phyloP scores from a whole-genome alignment of 92 coral and sea anemone genomes.

The Anthopleura xanthogrammica region DNA sequence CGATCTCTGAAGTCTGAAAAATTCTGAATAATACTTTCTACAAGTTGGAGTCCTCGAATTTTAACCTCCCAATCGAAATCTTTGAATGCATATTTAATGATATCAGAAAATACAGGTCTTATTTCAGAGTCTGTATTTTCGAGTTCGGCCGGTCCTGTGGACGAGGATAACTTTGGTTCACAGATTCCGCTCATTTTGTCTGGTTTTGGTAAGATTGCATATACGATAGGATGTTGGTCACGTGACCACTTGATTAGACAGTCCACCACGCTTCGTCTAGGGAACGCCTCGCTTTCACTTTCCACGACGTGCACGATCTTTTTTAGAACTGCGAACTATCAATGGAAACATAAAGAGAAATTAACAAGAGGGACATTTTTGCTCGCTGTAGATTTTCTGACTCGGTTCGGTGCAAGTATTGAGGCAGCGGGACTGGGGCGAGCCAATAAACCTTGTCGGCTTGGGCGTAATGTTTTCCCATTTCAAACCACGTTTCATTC shows the following conservation, averaged over 20 bases:
- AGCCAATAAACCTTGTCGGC: too few relatives aligned
- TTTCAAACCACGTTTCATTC: too few relatives aligned
- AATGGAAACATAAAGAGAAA: neutral
- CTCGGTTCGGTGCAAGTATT: too few relatives aligned
- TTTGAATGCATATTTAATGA: constrained; percentile 32
- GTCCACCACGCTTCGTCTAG: constrained; percentile 82
- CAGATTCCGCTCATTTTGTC: neutral
- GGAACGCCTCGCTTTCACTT: constrained; percentile 82
- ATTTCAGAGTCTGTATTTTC: neutral
- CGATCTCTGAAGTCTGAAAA: neutral
- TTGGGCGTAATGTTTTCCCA: too few relatives aligned
- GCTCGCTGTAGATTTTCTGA: too few relatives aligned
- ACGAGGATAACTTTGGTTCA: neutral
- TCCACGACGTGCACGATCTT: constrained; percentile 45
- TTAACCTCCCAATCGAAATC: constrained; percentile 99
- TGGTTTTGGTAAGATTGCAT: neutral
- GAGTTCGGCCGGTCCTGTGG: neutral
- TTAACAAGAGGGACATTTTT: too few relatives aligned
- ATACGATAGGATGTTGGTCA: constrained; percentile 52
- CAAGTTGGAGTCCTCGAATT: constrained; percentile 67
- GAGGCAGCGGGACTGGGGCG: too few relatives aligned
- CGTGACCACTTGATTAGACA: constrained; percentile 58
- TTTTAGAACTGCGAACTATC: constrained; percentile 58
- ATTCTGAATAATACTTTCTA: constrained; percentile 52
- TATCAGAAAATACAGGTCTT: constrained; percentile 3